Base-by-base conservation (phyloP, 2,888 invertebrate genomes). In the Rhyacophila evoluta region DNA sequence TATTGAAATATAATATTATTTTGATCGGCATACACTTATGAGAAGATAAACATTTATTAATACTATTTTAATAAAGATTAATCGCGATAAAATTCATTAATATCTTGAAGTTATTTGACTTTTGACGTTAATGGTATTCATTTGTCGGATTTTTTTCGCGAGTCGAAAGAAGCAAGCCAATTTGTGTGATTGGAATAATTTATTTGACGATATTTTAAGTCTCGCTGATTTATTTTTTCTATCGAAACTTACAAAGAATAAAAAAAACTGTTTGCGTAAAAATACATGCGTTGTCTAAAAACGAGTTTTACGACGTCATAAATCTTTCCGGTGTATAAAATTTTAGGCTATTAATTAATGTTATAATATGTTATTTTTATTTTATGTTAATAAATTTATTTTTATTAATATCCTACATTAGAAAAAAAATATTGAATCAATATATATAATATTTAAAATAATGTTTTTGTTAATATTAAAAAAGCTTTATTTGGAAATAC, bases 301-400 rank as follows among this genome's bases (percentile, higher is more conserved):
- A 55, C 19, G 25, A 55, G 55, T 55, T 55, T 55, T 55, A 55
- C 25, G 55, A 55, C 10, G 55, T 8, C 55, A 19, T 55, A 55
- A 55, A 55, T 55, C 55, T 55, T 55, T 2, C 55, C 1, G 55
- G 55, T 19, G 10, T 55, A 55, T 55, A 55, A 55, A 5, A 55
- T 55, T 55, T 55, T 55, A 25, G 25, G 10, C 55, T 55, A 55
- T 55, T 55, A 55, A 55, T 55, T 55, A 55, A 55, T 10, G 25
- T 55, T 55, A 55, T 33, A 33, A 33, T 55, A 55, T 55, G 55
- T 25, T 55, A 55, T 55, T 55, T 55, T 55, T 25, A 55, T 55
- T 55, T 55, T 55, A 55, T 55, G 55, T 25, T 25, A 55, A 55
- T 33, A 33, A 55, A 10, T 19, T 55, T 55, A 19, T 19, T 39